Base-by-base conservation (phyloP, 2,797 vertebrate genomes). In the Alosa sapidissima region DNA sequence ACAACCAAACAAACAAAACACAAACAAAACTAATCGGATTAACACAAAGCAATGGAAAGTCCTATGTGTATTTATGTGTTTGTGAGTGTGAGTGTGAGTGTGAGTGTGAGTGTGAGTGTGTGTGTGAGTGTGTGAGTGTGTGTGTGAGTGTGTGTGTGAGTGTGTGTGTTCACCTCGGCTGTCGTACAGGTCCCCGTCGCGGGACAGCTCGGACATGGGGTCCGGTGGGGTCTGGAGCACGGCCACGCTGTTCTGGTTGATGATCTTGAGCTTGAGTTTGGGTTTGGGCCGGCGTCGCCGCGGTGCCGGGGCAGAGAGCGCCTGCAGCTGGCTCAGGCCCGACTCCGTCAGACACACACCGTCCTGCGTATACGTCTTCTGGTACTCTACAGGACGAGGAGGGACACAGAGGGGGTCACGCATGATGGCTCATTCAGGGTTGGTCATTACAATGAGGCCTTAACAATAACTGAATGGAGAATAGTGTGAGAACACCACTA, bases 171-270 rank as follows among this genome's bases (percentile, higher is more conserved):
- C 48, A 99, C 98, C 98, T 97, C 96, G 93, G 92, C 93, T 91
- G 82, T 96, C 96, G 83, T 98, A 96, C 92, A 94, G 93, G 85
- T 98, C 96, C 5, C 95, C 96, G 75, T 97, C 96, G 83, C 96
- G 93, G 84, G 96, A 96, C 83, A 95, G 95, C 48, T 97, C 96
- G 10, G 95, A 94, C 33, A 96, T 95, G 33, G 94, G 91, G 82
- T 99, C 97, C 19, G 94, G 93, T 0, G 96, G 96, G 0, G 97
- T 97, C 92, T 98, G 98, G 84, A 99, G 96, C 62, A 99, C 98
- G 0, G 98, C 97, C 89, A 99, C 98, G n/a, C 97, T 98, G 94
- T 99, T 99, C 94, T 99, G 98, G 93, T 99, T 99, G 91, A 99
- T 99, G 92, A 99, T 99, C 93, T 97, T 97, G 92, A 99, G 94